Evolutionary conservation across 2,797 vertebrate genomes (phyloP).

Genomic region (Mastacembelus armatus): DNA sequence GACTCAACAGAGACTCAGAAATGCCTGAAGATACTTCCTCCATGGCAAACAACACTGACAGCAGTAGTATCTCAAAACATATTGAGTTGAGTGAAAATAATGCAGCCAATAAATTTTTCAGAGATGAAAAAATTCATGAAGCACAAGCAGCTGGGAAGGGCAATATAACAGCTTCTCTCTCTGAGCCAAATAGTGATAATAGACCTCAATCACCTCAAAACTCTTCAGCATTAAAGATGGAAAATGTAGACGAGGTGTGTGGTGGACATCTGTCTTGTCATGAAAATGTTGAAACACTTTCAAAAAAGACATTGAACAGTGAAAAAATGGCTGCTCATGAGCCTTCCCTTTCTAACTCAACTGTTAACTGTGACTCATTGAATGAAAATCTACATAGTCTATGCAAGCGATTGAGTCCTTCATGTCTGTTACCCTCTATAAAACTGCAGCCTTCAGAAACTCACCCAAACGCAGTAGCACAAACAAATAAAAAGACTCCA

Average conservation of each 20-base stretch:
- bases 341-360: neutral
- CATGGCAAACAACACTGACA: constrained; percentile 7
- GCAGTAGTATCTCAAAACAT: neutral
- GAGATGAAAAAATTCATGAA: constrained; percentile 5
- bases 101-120: neutral
- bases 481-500: neutral
- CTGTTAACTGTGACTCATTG: constrained; percentile 16
- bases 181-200: neutral
- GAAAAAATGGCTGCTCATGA: neutral
- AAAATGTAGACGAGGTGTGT: neutral
- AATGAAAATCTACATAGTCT: constrained; percentile 34
- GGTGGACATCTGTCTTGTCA: constrained; percentile 16
- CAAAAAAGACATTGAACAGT: constrained; percentile 12
- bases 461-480: neutral
- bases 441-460: constrained; percentile 27
- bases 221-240: constrained; percentile 7
- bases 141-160: neutral
- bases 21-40: neutral
- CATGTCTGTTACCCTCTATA: constrained; percentile 27
- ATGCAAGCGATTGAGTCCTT: constrained; percentile 32
- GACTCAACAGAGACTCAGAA: constrained; percentile 1
- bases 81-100: constrained; percentile 23
- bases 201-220: neutral
- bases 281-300: neutral
- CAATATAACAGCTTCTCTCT: neutral